Evolutionary conservation across 1,140 invertebrate species (phyloP).

Genomic region (Kradibia gibbosae): DNA sequence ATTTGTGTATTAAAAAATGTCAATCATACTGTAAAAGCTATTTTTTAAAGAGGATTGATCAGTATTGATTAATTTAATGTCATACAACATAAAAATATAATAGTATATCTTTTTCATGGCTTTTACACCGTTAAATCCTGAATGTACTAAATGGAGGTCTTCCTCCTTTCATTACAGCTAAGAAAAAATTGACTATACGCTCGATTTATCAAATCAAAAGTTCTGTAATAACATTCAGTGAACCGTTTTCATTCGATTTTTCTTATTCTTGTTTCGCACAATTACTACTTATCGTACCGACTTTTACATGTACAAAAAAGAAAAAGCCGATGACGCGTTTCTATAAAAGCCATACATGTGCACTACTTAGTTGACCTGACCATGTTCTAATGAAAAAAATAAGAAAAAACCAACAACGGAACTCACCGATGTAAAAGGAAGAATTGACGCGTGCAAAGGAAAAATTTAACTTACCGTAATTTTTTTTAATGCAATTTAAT

Average conservation of each 20-base stretch:
- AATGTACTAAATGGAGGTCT: background rate
- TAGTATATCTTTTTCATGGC: background rate
- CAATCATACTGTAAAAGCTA: no score
- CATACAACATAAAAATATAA: no score
- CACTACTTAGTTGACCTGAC: background rate
- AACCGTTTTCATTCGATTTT: background rate
- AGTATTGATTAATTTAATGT: no score
- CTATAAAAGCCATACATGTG: slow-evolving; percentile 25
- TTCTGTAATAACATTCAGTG: background rate
- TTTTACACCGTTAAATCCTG: background rate
- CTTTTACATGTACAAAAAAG: background rate
- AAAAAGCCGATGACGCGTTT: slow-evolving; percentile 3
- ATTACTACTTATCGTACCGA: background rate
- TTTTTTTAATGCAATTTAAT: no score
- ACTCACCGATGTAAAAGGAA: background rate
- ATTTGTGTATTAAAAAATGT: no score
- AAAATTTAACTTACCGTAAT: background rate
- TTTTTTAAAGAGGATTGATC: no score
- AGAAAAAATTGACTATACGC: background rate
- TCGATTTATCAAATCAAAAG: slow-evolving; percentile 1
- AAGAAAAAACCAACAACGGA: slow-evolving; percentile 29
- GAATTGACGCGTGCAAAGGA: background rate
- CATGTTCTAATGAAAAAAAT: background rate
- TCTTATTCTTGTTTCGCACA: background rate
- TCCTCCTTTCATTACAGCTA: background rate